Conservation (phyloP, 2,888 invertebrate species). For the Kuschelorhynchus macadamiae region DNA sequence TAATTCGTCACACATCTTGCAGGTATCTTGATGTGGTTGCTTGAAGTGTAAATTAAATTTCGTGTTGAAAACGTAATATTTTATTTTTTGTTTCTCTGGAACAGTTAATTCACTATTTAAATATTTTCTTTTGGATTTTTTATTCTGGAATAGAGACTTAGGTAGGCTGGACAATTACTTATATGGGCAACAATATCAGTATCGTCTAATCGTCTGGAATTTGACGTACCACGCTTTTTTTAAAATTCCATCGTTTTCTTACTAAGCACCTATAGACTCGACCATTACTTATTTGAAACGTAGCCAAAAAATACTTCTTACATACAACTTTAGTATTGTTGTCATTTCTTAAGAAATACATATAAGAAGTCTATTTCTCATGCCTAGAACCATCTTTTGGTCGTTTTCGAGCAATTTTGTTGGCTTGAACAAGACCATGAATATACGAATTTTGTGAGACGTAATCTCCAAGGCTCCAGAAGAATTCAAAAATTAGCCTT, state of each 20-base stretch:
- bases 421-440: slow-evolving; percentile 49
- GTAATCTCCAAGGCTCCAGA: slow-evolving; percentile 50
- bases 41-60: slow-evolving; percentile 3
- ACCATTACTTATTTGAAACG: slow-evolving; percentile 36
- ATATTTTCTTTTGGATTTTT: slow-evolving; percentile 54
- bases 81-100: slow-evolving; percentile 2
- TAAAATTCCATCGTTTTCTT: slow-evolving; percentile 13
- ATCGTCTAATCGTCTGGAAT: slow-evolving; percentile 51
- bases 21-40: not conserved
- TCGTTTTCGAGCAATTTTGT: slow-evolving; percentile 49
- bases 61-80: slow-evolving; percentile 7
- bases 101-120: slow-evolving; percentile 45
- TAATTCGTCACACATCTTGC: slow-evolving; percentile 1
- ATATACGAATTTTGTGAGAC: slow-evolving; percentile 53
- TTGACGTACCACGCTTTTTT: slow-evolving; percentile 20
- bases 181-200: slow-evolving; percentile 52
- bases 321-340: slow-evolving; percentile 42
- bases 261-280: slow-evolving; percentile 21
- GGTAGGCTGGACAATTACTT: slow-evolving; percentile 55
- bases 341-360: slow-evolving; percentile 36
- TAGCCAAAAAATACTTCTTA: slow-evolving; percentile 48
- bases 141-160: slow-evolving; percentile 55
- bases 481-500: slow-evolving; percentile 50
- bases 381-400: slow-evolving; percentile 49
- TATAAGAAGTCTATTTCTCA: slow-evolving; percentile 41